Conservation (phyloP, 2,888 invertebrate species). For the Agrochola macilenta region DNA sequence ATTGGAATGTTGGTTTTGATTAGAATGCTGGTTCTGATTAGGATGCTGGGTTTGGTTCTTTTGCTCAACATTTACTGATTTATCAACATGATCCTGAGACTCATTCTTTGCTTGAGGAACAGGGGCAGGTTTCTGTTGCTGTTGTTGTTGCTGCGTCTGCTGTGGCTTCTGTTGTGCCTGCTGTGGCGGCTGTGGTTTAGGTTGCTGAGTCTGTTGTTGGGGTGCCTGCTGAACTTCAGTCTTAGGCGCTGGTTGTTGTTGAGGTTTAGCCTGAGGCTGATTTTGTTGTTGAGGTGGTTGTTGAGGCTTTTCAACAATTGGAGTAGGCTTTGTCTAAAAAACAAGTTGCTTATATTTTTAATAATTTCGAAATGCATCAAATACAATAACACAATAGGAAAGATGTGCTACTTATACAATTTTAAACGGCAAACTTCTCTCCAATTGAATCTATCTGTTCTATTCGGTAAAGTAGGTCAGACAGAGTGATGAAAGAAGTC, state of each 20-base stretch:
- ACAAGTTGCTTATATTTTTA: background rate
- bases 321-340: conserved; percentile 60
- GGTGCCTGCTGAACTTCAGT: conserved; percentile 59
- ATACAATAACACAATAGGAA: too few relatives aligned
- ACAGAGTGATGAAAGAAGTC: background rate
- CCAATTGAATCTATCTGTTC: background rate
- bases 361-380: conserved; percentile 7
- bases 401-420: background rate
- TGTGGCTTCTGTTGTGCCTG: conserved; percentile 65
- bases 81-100: conserved; percentile 80
- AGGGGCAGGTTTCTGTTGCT: conserved; percentile 69
- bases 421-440: background rate
- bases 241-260: conserved; percentile 57
- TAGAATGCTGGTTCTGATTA: conserved; percentile 49
- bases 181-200: conserved; percentile 58
- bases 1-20: conserved; percentile 53
- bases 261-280: conserved; percentile 47
- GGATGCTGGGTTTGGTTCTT: conserved; percentile 72
- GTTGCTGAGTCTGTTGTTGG: conserved; percentile 63
- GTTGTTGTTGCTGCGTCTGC: conserved; percentile 66
- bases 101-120: conserved; percentile 71
- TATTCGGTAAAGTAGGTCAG: conserved; percentile 29
- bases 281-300: conserved; percentile 48
- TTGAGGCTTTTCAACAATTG: conserved; percentile 63
- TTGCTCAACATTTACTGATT: conserved; percentile 74